These are phyloP conservation scores for Epistrophella euchroma DNA, from an alignment of 2,888 invertebrate species.

Conservation along the genomic window DNA sequence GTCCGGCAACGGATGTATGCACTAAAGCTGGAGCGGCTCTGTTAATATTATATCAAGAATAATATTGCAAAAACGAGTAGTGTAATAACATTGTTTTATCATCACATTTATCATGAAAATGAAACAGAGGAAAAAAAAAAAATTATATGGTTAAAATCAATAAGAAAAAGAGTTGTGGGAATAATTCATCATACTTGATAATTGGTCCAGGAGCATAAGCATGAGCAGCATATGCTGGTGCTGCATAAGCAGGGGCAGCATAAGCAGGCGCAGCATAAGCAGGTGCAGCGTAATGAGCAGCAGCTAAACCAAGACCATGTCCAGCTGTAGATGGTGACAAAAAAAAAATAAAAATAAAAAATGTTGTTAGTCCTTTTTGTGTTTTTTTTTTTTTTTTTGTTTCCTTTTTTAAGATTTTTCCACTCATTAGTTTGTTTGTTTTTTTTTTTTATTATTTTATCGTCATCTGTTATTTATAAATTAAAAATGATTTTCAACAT, in stretches of 20 bases:
- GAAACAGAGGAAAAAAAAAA: not conserved
- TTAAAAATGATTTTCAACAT: not conserved
- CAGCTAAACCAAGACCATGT: constrained; percentile 71
- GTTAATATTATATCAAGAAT: constrained; percentile 8
- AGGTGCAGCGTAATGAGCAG: constrained; percentile 81
- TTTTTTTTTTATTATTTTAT: not conserved
- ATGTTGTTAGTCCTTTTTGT: not conserved
- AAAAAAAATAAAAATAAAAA: not conserved
- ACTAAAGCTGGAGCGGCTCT: constrained; percentile 83
- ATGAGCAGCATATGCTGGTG: constrained; percentile 77
- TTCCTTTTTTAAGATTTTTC: not conserved
- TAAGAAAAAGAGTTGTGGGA: not conserved
- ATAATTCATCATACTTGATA: constrained; percentile 80
- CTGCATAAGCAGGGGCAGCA: constrained; percentile 47
- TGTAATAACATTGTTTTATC: not conserved
- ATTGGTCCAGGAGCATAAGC: constrained; percentile 59
- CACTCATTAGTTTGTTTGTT: not conserved
- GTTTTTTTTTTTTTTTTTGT: not conserved
- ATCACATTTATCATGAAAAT: not conserved
- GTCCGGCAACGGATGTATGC: constrained; percentile 83
- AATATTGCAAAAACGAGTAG: not conserved
- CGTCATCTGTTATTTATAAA: not conserved
- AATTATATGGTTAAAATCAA: not conserved
- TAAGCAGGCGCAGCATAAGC: constrained; percentile 80
- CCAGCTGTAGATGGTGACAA: constrained; percentile 11